phyloP scores from a whole-genome alignment of 2,113 vertebrate species.

The Microtus ochrogaster region DNA sequence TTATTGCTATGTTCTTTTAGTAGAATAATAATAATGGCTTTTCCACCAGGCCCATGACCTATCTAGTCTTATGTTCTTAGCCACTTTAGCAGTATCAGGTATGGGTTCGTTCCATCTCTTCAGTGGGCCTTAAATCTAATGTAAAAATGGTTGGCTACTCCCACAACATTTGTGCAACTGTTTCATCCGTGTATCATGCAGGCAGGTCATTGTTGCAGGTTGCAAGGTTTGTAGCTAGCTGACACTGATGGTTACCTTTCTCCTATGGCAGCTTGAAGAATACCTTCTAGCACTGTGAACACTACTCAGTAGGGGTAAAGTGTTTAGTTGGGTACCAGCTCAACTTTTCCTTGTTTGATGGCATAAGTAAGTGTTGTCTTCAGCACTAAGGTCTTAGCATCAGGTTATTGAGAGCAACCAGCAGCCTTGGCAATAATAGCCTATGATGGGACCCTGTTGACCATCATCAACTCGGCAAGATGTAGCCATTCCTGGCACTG shows the following conservation, averaged over 20 bases:
- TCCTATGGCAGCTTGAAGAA: neutral
- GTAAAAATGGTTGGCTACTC: neutral
- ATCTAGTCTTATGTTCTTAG: neutral
- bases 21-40: neutral
- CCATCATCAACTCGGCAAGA: neutral
- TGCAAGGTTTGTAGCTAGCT: neutral
- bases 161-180: neutral
- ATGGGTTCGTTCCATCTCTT: neutral
- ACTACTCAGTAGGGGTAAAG: neutral
- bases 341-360: neutral
- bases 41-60: neutral
- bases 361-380: neutral
- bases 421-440: neutral
- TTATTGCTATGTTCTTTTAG: neutral
- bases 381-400: neutral
- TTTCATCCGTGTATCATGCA: neutral
- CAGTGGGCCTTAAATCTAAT: neutral
- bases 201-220: neutral
- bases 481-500: no score
- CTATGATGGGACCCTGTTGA: neutral
- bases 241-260: neutral
- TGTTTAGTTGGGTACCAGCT: neutral
- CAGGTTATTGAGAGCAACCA: neutral
- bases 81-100: neutral
- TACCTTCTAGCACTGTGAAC: neutral